Evolutionary conservation across 2,113 vertebrate species (phyloP).

Genomic region (Brachirus orientalis): DNA sequence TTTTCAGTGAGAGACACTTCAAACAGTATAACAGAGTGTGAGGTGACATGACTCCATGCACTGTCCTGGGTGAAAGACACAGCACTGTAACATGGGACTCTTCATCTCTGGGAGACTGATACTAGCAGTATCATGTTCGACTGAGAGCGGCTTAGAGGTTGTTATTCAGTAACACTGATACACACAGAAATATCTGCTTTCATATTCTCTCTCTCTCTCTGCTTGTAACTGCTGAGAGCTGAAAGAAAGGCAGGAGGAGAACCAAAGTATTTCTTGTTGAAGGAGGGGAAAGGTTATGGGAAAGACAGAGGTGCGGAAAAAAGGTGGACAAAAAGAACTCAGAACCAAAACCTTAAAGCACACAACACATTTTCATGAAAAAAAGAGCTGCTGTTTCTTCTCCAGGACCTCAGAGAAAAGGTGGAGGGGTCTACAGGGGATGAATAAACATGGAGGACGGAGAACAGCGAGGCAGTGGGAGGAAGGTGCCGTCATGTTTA

Average conservation of each 20-base stretch:
- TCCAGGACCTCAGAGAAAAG: constrained; percentile 17
- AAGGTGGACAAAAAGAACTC: constrained; percentile 14
- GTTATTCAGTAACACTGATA: constrained; percentile 10
- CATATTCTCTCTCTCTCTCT: neutral
- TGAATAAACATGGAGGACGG: constrained; percentile 23
- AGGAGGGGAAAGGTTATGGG: constrained; percentile 8
- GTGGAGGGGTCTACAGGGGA: constrained; percentile 26
- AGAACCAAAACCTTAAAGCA: constrained; percentile 30
- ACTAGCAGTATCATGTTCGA: constrained; percentile 57
- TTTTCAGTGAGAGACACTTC: constrained; percentile 25
- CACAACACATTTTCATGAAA: constrained; percentile 2
- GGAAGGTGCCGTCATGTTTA: constrained; percentile 21
- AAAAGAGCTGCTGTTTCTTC: constrained; percentile 5
- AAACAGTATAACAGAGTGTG: constrained; percentile 11
- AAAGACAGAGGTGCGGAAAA: constrained; percentile 8
- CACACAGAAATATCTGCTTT: constrained; percentile 20
- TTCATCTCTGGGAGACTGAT: constrained; percentile 37
- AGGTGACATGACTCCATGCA: constrained; percentile 24
- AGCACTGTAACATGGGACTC: constrained; percentile 12
- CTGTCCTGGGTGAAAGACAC: constrained; percentile 24
- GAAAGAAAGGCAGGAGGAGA: neutral
- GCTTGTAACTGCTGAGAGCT: constrained; percentile 13
- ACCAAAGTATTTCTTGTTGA: constrained; percentile 8
- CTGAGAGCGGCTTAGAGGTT: constrained; percentile 2
- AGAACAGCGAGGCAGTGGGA: constrained; percentile 25